A percentile compares a stretch with the other conserved stretches of the same genome.
Conservation (phyloP, 2,797 vertebrate genomes). For the Triplophysa bombifrons region DNA sequence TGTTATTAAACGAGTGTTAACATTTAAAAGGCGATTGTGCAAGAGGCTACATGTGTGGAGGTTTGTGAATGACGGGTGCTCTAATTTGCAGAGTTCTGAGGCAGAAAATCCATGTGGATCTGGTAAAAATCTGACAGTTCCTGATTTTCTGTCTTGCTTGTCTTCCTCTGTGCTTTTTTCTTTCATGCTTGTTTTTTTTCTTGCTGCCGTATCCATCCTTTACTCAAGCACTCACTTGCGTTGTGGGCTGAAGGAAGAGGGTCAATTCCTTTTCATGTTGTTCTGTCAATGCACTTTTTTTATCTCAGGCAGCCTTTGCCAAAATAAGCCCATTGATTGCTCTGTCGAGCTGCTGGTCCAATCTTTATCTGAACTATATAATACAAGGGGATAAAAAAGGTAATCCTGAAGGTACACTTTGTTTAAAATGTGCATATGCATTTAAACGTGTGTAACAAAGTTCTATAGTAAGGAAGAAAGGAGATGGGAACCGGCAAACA, state of each 20-base stretch:
- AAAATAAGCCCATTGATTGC: slow-evolving; percentile 59
- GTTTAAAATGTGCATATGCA: not conserved
- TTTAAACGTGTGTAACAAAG: no score
- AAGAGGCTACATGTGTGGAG: not conserved
- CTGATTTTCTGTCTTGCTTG: slow-evolving; percentile 9
- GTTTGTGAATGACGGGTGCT: not conserved
- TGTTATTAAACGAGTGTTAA: not conserved
- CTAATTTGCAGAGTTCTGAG: not conserved
- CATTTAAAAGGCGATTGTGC: not conserved
- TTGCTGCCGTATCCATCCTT: slow-evolving; percentile 18
- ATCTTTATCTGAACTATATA: slow-evolving; percentile 52
- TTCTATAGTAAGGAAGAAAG: no score
- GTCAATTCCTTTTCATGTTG: slow-evolving; percentile 61
- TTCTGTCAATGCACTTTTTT: slow-evolving; percentile 53
- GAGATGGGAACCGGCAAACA: no score
- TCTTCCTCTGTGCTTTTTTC: not conserved
- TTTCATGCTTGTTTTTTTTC: not conserved
- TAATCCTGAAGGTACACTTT: not conserved
- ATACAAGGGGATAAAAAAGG: slow-evolving; percentile 29
- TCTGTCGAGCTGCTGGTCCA: slow-evolving; percentile 43
- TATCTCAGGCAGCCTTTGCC: slow-evolving; percentile 53
- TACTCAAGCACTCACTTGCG: slow-evolving; percentile 13
- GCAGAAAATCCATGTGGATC: not conserved
- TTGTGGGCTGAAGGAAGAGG: slow-evolving; percentile 41
- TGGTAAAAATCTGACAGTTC: not conserved